Base-by-base conservation (phyloP, 2,797 vertebrate genomes). In the Pseudomugil tenellus region DNA sequence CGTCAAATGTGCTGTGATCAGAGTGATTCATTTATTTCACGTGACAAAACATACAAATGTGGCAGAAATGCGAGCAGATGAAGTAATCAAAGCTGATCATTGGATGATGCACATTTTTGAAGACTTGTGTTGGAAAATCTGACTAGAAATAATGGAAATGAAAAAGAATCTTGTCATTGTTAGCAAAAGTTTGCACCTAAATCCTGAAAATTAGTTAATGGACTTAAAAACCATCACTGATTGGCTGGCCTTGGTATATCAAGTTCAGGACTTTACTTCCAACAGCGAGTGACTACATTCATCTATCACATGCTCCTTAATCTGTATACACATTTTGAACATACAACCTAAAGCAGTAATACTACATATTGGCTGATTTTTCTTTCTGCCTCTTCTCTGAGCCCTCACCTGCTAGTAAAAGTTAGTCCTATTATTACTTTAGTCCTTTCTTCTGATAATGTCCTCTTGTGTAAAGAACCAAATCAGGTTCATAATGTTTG, bases 1-100 rank as follows among this genome's bases (percentile, higher is more conserved):
- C 54, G 16, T 68, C 59, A 72, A 63, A 74, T 56, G 25, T 61
- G 57, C 57, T 60, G 25, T 46, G 31, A 72, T 72, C 62, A 16
- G 26, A n/a, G 2, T 64, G 73, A 75, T 61, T 58, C 52, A 53
- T 65, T 63, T 55, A 37, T 49, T 48, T 48, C 25, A 35, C 28
- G 21, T 21, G 17, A 14, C 43, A 54, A 63, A 69, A 70, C 11
- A 32, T 16, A 21, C 43, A 79, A 71, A 68, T 32, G 58, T 29
- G 60, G 28, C 25, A 68, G 58, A 74, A 67, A 63, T 54, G 48
- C 11, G 32, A 43, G 19, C 21, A 55, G 10, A 67, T 21, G 46
- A 6, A 37, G 48, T 61, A 7, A 31, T 41, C 23, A 46, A n/a
- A 5, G 19, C 29, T 52, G 32, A 57, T 57, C 6, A 29, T 62